These are phyloP conservation scores for Darevskia mixta DNA, from an alignment of 2,797 vertebrate genomes.

Conservation along the genomic window DNA sequence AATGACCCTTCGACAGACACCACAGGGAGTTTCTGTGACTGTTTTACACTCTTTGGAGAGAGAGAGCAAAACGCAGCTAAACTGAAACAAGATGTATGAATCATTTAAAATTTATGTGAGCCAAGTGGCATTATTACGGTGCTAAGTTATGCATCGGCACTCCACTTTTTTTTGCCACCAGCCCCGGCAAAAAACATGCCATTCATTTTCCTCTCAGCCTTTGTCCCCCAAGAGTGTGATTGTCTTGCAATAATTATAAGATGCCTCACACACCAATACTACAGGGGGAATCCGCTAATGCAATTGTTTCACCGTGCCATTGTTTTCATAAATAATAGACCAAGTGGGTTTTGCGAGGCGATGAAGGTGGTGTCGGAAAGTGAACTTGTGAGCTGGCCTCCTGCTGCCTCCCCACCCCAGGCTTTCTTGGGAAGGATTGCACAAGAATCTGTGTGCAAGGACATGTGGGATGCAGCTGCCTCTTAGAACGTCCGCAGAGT, in stretches of 20 bases:
- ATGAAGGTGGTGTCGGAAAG: conserved; percentile 25
- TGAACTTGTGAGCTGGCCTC: conserved; percentile 21
- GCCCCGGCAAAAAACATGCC: not conserved
- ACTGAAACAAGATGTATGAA: not conserved
- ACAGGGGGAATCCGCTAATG: conserved; percentile 76
- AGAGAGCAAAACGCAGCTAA: not conserved
- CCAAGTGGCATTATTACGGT: conserved; percentile 56
- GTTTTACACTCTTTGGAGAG: not conserved
- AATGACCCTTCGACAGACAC: not conserved
- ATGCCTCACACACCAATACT: conserved; percentile 70
- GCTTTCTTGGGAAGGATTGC: conserved; percentile 63
- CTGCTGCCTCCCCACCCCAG: conserved; percentile 32
- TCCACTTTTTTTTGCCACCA: not conserved
- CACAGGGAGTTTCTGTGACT: not conserved
- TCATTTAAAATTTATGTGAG: conserved; percentile 30
- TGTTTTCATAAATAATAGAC: conserved; percentile 77
- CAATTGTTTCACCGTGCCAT: conserved; percentile 79
- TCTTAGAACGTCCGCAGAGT: conserved; percentile 48
- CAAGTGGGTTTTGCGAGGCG: not conserved
- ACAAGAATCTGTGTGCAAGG: conserved; percentile 40
- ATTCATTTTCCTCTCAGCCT: conserved; percentile 40
- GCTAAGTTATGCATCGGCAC: conserved; percentile 21
- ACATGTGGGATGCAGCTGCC: conserved; percentile 4
- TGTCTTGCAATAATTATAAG: conserved; percentile 79
- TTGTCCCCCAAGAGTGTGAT: conserved; percentile 75